These are phyloP conservation scores for Eledona agricola DNA, from an alignment of 2,888 invertebrate species.

Conservation along the genomic window DNA sequence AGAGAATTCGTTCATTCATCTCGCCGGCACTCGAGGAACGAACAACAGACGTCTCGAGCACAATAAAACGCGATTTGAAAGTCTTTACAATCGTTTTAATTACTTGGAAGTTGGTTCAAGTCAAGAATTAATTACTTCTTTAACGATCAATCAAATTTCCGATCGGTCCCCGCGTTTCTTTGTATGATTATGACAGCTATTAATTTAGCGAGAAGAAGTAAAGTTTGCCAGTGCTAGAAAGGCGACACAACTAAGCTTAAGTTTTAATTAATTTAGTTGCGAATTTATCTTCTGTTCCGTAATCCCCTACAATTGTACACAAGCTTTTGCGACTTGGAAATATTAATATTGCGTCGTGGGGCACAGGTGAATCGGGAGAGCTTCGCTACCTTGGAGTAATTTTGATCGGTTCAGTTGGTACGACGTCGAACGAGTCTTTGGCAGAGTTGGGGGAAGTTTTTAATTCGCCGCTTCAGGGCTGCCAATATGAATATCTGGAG, in stretches of 20 bases:
- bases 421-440: conserved; percentile 13
- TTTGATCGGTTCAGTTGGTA: conserved; percentile 9
- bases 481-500: conserved; percentile 7
- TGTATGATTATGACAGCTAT: conserved; percentile 33
- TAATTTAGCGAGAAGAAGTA: conserved; percentile 26
- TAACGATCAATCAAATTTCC: conserved; percentile 23
- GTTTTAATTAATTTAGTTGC: conserved; percentile 39
- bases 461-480: conserved; percentile 11
- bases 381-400: conserved; percentile 3
- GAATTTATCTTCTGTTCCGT: conserved; percentile 31
- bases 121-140: conserved; percentile 24
- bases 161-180: neutral
- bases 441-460: conserved; percentile 9
- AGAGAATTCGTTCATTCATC: conserved; percentile 34
- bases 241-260: conserved; percentile 38
- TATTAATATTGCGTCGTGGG: conserved; percentile 31
- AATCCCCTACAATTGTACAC: conserved; percentile 29
- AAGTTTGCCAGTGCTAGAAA: conserved; percentile 32
- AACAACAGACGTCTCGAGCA: conserved; percentile 24
- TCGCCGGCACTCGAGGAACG: conserved; percentile 24
- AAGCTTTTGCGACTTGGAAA: conserved; percentile 20
- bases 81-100: conserved; percentile 34
- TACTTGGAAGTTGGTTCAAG: conserved; percentile 24
- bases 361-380: conserved; percentile 26
- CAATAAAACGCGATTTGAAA: conserved; percentile 27